phyloP scores from a whole-genome alignment of 2,888 invertebrate species.

The Pristionchus entomophagus region DNA sequence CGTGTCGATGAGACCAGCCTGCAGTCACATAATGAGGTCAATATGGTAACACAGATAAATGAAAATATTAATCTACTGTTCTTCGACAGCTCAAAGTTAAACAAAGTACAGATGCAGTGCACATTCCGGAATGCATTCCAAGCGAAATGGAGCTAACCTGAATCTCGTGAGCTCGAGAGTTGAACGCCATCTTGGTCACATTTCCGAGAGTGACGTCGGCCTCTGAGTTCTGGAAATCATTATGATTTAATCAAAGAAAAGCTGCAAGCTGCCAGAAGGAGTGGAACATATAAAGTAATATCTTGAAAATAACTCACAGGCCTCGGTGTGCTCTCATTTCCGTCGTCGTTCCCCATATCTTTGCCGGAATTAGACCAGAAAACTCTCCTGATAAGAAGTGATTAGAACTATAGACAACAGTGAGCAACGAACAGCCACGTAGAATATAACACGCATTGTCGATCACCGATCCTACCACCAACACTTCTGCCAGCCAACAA shows the following conservation, averaged over 20 bases:
- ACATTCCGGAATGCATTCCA: too few species aligned
- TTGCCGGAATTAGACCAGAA: not conserved
- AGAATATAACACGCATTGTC: not conserved
- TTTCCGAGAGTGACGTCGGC: conserved; percentile 29
- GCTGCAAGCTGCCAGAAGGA: too few species aligned
- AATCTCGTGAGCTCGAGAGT: conserved; percentile 42
- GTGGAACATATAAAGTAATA: too few species aligned
- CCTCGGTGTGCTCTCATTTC: not conserved
- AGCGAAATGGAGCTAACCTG: not conserved
- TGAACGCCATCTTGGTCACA: conserved; percentile 34
- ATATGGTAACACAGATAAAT: too few species aligned
- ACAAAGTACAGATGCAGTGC: too few species aligned
- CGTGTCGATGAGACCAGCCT: conserved; percentile 66
- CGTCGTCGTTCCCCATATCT: conserved; percentile 39
- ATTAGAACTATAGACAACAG: not conserved
- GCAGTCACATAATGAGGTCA: conserved; percentile 48
- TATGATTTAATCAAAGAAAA: not conserved
- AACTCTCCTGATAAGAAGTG: not conserved
- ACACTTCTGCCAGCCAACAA: not conserved
- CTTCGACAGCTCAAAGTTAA: too few species aligned
- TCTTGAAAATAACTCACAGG: not conserved
- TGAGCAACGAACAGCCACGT: conserved; percentile 2
- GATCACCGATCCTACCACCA: not conserved
- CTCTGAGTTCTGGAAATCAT: conserved; percentile 8
- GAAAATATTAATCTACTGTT: too few species aligned